Evolutionary conservation across 2,797 vertebrate species (phyloP).

Genomic region (Myripristis jacobus): DNA sequence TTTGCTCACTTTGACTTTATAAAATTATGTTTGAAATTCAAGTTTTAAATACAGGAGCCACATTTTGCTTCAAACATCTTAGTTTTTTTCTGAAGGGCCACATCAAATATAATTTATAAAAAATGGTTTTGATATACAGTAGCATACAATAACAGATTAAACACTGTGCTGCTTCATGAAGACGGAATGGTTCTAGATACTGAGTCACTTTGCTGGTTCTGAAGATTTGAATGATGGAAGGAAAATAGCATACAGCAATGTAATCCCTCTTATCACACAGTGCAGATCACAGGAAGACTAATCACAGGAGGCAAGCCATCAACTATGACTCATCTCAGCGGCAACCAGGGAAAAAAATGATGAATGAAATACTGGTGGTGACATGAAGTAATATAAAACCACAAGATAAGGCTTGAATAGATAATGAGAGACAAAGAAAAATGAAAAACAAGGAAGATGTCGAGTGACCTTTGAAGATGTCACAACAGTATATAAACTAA

Average conservation of each 20-base stretch:
- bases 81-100: too few species aligned
- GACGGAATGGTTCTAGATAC: not conserved
- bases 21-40: too few species aligned
- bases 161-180: not conserved
- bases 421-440: not conserved
- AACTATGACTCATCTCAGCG: slow-evolving; percentile 2
- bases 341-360: not conserved
- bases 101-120: too few species aligned
- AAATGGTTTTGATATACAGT: too few species aligned
- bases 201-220: not conserved
- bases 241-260: not conserved
- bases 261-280: accelerated
- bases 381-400: not conserved
- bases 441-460: not conserved
- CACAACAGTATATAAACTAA: not conserved
- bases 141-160: too few species aligned
- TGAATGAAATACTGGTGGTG: not conserved
- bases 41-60: too few species aligned
- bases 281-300: not conserved
- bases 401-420: not conserved
- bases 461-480: not conserved
- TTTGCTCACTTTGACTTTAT: too few species aligned
- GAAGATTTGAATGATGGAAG: not conserved
- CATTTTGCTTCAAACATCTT: too few species aligned
- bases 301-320: not conserved